Percentiles rank a stretch among this genome's conserved stretches.
Evolutionary conservation across 2,797 vertebrate species (phyloP).

Genomic region (Luscinia megarhynchos): DNA sequence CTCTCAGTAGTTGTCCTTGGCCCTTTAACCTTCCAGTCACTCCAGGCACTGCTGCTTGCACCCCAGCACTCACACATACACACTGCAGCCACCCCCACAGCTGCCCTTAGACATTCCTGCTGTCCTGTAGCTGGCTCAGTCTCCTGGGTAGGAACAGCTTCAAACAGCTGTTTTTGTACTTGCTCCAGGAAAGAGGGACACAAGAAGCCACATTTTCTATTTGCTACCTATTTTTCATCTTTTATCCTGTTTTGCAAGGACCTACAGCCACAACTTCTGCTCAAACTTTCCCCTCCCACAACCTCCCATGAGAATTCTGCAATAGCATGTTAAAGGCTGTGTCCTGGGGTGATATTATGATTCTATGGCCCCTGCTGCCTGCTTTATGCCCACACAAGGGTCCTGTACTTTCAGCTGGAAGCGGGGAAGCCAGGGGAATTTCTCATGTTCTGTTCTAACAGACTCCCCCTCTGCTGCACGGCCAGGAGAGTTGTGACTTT

Average conservation of each 20-base stretch:
- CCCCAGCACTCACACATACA: rapidly evolving
- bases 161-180: neutral
- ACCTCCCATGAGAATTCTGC: neutral
- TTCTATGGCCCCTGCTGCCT: rapidly evolving
- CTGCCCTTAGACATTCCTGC: neutral
- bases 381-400: too few relatives aligned
- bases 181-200: neutral
- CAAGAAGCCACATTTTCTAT: neutral
- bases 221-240: neutral
- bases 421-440: neutral
- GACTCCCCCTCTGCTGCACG: neutral
- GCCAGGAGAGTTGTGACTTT: neutral
- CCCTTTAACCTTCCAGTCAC: neutral
- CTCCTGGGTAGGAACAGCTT: neutral
- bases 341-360: too few relatives aligned
- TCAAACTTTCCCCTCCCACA: neutral
- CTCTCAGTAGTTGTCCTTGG: too few relatives aligned
- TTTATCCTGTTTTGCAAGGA: neutral
- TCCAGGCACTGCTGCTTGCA: rapidly evolving
- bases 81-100: too few relatives aligned
- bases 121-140: neutral
- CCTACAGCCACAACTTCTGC: neutral
- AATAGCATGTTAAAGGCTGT: neutral
- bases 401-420: neutral
- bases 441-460: too few relatives aligned